These are phyloP conservation scores for Calliopum simillimum DNA, from an alignment of 2,888 invertebrate genomes.

Conservation along the genomic window DNA sequence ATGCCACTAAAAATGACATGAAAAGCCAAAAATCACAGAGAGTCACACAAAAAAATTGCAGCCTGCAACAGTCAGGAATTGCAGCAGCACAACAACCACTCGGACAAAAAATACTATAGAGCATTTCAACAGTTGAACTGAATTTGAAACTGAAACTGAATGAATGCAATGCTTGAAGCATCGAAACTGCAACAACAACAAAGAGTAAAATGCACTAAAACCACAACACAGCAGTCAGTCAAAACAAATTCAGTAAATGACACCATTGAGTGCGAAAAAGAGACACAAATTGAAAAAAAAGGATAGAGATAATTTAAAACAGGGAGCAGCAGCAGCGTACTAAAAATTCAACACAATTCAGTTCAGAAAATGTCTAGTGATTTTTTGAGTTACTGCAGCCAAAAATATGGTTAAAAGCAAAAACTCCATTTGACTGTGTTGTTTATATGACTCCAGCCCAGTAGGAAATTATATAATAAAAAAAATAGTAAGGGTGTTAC, in stretches of 20 bases:
- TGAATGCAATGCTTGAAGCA: conserved; percentile 1
- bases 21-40: conserved; percentile 19
- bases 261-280: conserved; percentile 9
- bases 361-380: too few relatives aligned
- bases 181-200: conserved; percentile 1
- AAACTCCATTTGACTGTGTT: not conserved
- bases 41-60: conserved; percentile 30
- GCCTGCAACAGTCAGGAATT: conserved; percentile 1
- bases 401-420: not conserved
- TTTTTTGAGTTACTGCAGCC: not conserved
- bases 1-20: not conserved
- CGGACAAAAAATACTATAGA: not conserved
- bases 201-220: conserved; percentile 7
- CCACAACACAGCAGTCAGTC: conserved; percentile 1
- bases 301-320: not conserved
- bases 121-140: conserved; percentile 15
- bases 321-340: not conserved
- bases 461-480: too few relatives aligned
- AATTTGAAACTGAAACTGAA: conserved; percentile 19
- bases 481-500: too few relatives aligned
- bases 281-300: conserved; percentile 4
- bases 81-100: conserved; percentile 15
- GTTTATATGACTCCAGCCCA: too few relatives aligned
- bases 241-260: conserved; percentile 12
- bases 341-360: too few relatives aligned